A percentile compares a stretch with the other conserved stretches of the same genome.
phyloP scores from a whole-genome alignment of 2,113 vertebrate genomes.

The Gymnobelideus leadbeateri region DNA sequence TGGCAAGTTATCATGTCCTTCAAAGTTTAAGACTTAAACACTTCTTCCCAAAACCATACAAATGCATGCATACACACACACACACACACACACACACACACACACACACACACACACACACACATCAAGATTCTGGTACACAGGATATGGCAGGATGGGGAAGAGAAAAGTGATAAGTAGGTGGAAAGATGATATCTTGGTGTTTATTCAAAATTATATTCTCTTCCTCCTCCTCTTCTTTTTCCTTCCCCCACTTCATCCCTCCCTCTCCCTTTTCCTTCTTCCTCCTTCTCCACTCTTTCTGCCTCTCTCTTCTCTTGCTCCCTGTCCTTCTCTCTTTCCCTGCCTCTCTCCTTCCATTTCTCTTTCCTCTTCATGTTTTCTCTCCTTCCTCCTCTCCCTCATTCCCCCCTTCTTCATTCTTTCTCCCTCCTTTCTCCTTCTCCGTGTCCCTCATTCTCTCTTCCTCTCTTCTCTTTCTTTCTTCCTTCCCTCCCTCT shows the following conservation, averaged over 20 bases:
- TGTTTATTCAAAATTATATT: neutral
- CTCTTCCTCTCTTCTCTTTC: too few species aligned
- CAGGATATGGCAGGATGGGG: neutral
- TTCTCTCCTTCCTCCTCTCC: too few species aligned
- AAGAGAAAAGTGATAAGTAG: neutral
- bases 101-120: neutral
- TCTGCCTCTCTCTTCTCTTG: too few species aligned
- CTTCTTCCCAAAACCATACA: neutral
- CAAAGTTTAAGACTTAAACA: neutral
- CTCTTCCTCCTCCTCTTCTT: neutral
- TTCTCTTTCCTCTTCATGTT: too few species aligned
- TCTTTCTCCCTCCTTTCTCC: neutral
- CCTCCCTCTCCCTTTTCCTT: too few species aligned
- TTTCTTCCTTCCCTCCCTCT: too few species aligned
- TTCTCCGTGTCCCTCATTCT: too few species aligned
- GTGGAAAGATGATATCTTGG: neutral
- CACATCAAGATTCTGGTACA: neutral
- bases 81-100: neutral
- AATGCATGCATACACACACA: too few species aligned
- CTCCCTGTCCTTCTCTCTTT: neutral
- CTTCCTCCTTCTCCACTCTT: too few species aligned
- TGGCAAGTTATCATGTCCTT: neutral
- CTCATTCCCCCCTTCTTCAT: too few species aligned
- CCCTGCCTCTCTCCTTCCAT: neutral
- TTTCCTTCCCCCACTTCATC: too few species aligned